Base-by-base conservation (phyloP, 2,888 invertebrate genomes). In the Aspidiotus destructor region DNA sequence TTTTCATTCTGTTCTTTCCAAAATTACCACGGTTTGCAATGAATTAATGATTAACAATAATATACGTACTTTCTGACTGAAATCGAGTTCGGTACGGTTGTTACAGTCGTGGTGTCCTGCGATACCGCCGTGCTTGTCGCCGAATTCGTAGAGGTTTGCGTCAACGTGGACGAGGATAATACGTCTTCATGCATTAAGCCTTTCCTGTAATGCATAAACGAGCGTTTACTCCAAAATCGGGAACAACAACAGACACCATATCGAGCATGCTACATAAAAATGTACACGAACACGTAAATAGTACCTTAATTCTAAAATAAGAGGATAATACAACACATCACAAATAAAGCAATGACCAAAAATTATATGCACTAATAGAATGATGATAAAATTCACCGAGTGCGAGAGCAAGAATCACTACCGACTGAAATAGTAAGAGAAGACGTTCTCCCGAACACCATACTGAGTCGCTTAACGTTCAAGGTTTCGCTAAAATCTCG, bases 161-260 rank as follows among this genome's bases (percentile, higher is more conserved):
- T 42, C 28, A 40, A 65, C 13, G 65, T 60, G 40, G 58, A 15
- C 44, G 60, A 52, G 40, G 55, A 17, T 60, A 44, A n/a, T 57
- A 40, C 40, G n/a, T 65, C 58, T 57, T 65, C 65, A 41, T 17
- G 58, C 65, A 58, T 65, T 48, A 65, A 65, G 7, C 42, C 44
- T 65, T 48, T 65, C 65, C 60, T 65, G 48, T n/a, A 9, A 65
- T 48, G 48, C 6, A 40, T 6, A 54, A 54, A 9, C 15, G 55
- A 13, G n/a, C n/a, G 17, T 16, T 16, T 13, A 52, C n/a, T 52
- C n/a, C 55, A 54, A 54, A 54, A 28, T 28, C 28, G 28, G 5
- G 28, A 28, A 28, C 5, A 28, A 5, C 28, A 3, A 28, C 28
- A 28, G 28, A 28, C 28, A 28, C 28, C 5, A 28, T 28, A 28